Conservation (phyloP, 2,797 vertebrate species). For the Clarias fuscus region DNA sequence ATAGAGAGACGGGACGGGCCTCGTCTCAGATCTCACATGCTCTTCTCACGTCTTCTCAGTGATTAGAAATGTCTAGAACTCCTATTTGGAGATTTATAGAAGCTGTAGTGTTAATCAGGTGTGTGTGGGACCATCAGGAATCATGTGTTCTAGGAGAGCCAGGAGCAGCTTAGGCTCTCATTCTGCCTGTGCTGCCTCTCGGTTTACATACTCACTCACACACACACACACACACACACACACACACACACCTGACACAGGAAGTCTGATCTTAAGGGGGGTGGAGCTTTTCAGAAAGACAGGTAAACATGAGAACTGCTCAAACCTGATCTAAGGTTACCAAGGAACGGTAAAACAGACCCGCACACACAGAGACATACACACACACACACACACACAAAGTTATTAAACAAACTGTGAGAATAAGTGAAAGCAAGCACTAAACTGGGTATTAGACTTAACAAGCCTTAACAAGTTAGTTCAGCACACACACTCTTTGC, state of each 20-base stretch:
- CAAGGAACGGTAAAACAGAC: conserved; percentile 34
- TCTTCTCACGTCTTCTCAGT: neutral
- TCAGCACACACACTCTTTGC: neutral
- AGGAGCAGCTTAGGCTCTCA: neutral
- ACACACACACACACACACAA: conserved; percentile 23
- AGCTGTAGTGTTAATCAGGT: neutral
- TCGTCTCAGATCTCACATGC: conserved; percentile 57
- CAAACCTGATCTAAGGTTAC: conserved; percentile 69
- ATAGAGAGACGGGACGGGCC: conserved; percentile 58
- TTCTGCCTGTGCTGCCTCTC: conserved; percentile 13
- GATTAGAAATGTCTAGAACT: neutral
- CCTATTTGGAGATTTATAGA: neutral
- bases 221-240: conserved; percentile 58
- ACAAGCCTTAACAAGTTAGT: neutral
- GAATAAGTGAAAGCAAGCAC: neutral
- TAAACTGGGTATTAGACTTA: conserved; percentile 2
- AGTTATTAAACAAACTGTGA: neutral
- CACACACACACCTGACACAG: conserved; percentile 64
- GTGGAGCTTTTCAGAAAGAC: conserved; percentile 60
- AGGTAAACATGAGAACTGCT: conserved; percentile 71
- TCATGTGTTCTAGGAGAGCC: neutral
- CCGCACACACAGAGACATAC: conserved; percentile 17
- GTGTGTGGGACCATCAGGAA: neutral
- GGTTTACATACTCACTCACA: conserved; percentile 51
- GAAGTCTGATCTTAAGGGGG: conserved; percentile 64